These are phyloP conservation scores for Mya arenaria DNA, from an alignment of 1,140 invertebrate genomes.

Conservation along the genomic window DNA sequence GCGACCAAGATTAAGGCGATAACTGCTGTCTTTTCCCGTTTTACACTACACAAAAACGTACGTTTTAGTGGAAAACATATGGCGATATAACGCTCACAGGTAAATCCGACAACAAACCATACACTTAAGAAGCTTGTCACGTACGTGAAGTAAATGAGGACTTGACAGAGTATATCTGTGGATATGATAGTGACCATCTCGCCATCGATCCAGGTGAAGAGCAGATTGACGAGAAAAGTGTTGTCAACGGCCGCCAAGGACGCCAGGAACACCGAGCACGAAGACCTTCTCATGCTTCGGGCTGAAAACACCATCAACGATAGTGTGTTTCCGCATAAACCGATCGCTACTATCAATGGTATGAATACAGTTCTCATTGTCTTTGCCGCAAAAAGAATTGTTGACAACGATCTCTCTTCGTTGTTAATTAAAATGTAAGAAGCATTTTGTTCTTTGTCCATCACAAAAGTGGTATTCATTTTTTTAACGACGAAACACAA, in stretches of 20 bases:
- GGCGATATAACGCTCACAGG: conserved; percentile 77
- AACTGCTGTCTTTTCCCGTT: conserved; percentile 55
- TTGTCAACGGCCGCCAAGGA: conserved; percentile 29
- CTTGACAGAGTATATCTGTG: conserved; percentile 60
- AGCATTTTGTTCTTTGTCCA: too few species aligned
- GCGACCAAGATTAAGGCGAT: conserved; percentile 46
- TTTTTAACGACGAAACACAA: too few species aligned
- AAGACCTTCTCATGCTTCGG: conserved; percentile 28
- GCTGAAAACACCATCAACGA: conserved; percentile 26
- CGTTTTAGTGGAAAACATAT: conserved; percentile 72
- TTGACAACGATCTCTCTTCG: not conserved
- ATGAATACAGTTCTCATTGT: conserved; percentile 25
- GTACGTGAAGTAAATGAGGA: conserved; percentile 67
- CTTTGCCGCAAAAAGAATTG: conserved; percentile 1
- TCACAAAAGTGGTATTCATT: too few species aligned
- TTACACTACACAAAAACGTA: conserved; percentile 65
- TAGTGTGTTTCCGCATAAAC: conserved; percentile 23
- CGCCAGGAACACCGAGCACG: conserved; percentile 35
- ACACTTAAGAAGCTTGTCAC: conserved; percentile 71
- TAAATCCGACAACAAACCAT: conserved; percentile 76
- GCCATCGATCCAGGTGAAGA: conserved; percentile 41
- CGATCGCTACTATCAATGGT: conserved; percentile 18
- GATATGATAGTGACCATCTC: not conserved
- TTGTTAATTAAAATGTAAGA: not conserved
- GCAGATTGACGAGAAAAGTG: conserved; percentile 4